A percentile compares a stretch with the other conserved stretches of the same genome.
Conservation (phyloP, 2,797 vertebrate species). For the Anas flavirostris region DNA sequence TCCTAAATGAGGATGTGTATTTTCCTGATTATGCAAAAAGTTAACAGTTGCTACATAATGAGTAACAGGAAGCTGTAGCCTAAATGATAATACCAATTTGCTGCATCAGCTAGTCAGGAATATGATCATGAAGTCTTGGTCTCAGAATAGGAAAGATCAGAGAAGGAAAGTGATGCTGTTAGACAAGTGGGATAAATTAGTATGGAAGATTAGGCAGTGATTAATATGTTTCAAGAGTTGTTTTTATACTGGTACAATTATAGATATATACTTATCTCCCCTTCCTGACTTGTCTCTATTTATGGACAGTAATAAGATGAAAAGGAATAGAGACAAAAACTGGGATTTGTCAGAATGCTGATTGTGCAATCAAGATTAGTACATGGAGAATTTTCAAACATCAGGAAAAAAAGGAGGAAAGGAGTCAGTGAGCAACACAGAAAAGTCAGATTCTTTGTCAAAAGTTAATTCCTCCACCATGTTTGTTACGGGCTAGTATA, state of each 20-base stretch:
- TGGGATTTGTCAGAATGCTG: constrained; percentile 54
- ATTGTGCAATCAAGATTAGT: constrained; percentile 54
- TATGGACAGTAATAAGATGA: constrained; percentile 55
- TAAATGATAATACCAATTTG: constrained; percentile 23
- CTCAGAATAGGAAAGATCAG: constrained; percentile 59
- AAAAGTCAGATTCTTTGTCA: constrained; percentile 8
- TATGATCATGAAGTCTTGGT: constrained; percentile 34
- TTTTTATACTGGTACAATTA: constrained; percentile 58
- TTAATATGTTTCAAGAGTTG: constrained; percentile 66
- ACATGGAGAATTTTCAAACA: constrained; percentile 16
- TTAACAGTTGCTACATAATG: constrained; percentile 6
- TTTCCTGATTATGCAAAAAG: constrained; percentile 25
- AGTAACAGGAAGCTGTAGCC: constrained; percentile 48
- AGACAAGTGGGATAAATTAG: constrained; percentile 65
- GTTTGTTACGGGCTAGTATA: not conserved
- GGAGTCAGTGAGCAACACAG: not conserved
- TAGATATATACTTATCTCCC: constrained; percentile 59
- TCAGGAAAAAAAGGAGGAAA: not conserved
- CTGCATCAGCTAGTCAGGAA: constrained; percentile 45
- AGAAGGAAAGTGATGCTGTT: constrained; percentile 46
- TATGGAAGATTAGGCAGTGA: constrained; percentile 65
- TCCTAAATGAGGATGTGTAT: not conserved
- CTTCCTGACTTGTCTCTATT: constrained; percentile 69
- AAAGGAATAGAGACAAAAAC: constrained; percentile 23
- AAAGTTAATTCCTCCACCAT: not conserved